These are phyloP conservation scores for Macrochelys suwanniensis DNA, from an alignment of 2,797 vertebrate genomes.

Conservation along the genomic window DNA sequence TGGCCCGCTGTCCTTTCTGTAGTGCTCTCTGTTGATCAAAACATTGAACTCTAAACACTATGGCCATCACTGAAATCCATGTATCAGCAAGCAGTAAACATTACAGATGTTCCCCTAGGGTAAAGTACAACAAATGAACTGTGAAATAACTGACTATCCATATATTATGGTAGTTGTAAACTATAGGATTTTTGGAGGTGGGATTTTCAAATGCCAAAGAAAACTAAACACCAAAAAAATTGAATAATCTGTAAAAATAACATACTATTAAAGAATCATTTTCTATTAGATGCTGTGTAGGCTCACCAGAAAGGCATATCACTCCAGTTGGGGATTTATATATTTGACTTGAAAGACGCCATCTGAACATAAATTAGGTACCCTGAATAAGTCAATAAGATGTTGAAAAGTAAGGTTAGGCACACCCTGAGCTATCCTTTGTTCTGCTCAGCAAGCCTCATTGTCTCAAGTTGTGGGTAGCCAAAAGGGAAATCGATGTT, in stretches of 20 bases:
- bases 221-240: not conserved
- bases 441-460: not conserved
- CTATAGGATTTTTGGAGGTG: not conserved
- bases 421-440: not conserved
- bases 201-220: not conserved
- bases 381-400: not conserved
- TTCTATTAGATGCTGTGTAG: not conserved
- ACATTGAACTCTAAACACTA: not conserved
- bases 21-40: not conserved
- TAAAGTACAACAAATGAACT: not conserved
- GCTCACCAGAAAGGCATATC: not conserved
- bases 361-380: not conserved
- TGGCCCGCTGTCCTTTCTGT: not conserved
- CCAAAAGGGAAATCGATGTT: not conserved
- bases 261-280: not conserved
- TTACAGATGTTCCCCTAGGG: not conserved
- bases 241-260: not conserved
- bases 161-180: not conserved
- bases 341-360: not conserved
- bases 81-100: not conserved
- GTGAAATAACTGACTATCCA: not conserved
- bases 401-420: not conserved
- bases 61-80: not conserved
- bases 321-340: not conserved
- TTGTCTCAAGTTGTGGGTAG: not conserved